Percentiles rank a stretch among this genome's conserved stretches.
Conservation (phyloP, 2,113 vertebrate genomes). For the Sinocyclocheilus rhinocerous region DNA sequence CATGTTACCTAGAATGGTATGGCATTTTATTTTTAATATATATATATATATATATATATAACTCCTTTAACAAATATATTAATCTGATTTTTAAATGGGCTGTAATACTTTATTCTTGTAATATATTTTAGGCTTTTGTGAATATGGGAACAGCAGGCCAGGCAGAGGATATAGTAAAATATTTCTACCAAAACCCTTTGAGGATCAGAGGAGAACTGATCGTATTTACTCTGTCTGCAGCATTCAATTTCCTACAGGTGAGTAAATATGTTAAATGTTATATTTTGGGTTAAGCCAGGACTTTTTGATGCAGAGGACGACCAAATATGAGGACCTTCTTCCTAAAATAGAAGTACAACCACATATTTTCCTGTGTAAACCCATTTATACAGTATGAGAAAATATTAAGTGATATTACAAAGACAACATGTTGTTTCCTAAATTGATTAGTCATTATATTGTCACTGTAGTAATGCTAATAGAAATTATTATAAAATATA, state of each 20-base stretch:
- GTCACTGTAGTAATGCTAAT: too few species aligned
- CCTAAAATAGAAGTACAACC: background rate
- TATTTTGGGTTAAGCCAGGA: too few species aligned
- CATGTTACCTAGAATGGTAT: constrained; percentile 71
- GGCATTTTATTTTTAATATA: constrained; percentile 26
- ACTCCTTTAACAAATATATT: background rate
- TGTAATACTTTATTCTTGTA: background rate
- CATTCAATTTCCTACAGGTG: constrained; percentile 73
- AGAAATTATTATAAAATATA: too few species aligned
- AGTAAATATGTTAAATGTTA: background rate
- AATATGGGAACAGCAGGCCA: constrained; percentile 69
- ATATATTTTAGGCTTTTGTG: constrained; percentile 66
- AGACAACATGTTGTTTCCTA: background rate
- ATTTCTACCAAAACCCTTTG: constrained; percentile 58
- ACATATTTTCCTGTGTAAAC: background rate
- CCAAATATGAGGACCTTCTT: background rate
- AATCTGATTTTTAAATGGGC: background rate
- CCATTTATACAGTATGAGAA: background rate
- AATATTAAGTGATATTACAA: background rate
- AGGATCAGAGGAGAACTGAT: constrained; percentile 60
- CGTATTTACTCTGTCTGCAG: constrained; percentile 64
- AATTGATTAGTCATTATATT: too few species aligned
- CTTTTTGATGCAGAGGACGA: background rate
- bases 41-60: too few species aligned
- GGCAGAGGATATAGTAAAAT: constrained; percentile 67